Evolutionary conservation across 2,797 vertebrate genomes (phyloP).

Genomic region (Melanotaenia pygmaea): DNA sequence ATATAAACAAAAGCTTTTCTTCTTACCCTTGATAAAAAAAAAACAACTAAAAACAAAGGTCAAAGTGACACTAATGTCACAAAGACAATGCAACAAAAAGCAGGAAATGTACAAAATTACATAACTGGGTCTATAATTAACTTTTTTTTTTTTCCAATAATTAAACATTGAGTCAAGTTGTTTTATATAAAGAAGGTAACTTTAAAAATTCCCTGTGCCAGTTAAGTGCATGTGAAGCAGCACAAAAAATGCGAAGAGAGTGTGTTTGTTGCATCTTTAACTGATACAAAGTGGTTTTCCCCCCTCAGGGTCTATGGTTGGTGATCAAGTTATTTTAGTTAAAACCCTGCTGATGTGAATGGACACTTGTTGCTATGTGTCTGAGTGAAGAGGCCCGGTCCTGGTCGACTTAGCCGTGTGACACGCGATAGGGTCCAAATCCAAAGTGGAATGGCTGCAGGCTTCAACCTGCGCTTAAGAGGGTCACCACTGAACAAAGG

Average conservation of each 20-base stretch:
- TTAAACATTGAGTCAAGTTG: no score
- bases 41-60: no score
- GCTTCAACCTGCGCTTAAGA: conserved; percentile 76
- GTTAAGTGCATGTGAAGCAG: no score
- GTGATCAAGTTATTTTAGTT: conserved; percentile 26
- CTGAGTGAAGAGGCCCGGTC: conserved; percentile 65
- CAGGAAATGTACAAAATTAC: no score
- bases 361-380: conserved; percentile 68
- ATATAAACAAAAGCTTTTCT: no score
- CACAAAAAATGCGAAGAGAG: not conserved
- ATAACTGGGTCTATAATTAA: no score
- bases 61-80: no score
- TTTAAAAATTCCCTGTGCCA: no score
- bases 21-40: no score
- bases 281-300: not conserved
- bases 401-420: conserved; percentile 70
- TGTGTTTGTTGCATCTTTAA: not conserved
- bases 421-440: conserved; percentile 80
- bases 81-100: no score
- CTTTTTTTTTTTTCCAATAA: no score
- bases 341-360: conserved; percentile 52
- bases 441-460: conserved; percentile 79
- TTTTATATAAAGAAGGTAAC: no score
- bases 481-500: conserved; percentile 78
- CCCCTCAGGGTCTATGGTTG: not conserved